Base-by-base conservation (phyloP, 2,888 invertebrate genomes). In the Smittia aterrima region DNA sequence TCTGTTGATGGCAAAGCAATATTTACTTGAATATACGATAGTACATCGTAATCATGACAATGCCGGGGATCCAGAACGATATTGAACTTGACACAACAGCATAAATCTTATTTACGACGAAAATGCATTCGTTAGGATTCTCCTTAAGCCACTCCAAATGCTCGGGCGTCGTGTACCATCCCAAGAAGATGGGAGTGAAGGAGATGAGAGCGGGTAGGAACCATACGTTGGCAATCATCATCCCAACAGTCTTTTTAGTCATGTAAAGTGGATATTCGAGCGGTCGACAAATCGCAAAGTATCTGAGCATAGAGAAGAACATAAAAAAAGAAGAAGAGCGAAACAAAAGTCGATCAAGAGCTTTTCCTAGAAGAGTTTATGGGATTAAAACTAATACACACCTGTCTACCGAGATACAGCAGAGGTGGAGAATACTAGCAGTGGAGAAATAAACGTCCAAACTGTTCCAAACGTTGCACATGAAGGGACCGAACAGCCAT, bases 381-480 rank as follows among this genome's bases (percentile, higher is more conserved):
- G 9, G 32, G 32, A 32, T 32, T 32, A 32, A 32, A 11, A 4
- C 47, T 47, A 16, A n/a, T n/a, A 11, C 47, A 47, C 83, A 87
- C 78, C 88, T 84, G 79, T 93, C 93, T 32, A 93, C 93, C 78
- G 91, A 92, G 79, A 93, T 97, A 82, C 96, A 97, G 82, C 96
- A 96, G 74, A 98, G 84, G 83, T 98, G 96, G 20, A 97, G 85
- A 75, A 97, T 96, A 13, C 95, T 95, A 0, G 95, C 96, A 0
- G 92, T 95, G 78, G 92, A 95, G 81, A 96, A 97, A 80, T 96
- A 94, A 0, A 98, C 97, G 82, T 98, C 97, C 78, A 96, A 86
- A 1, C 96, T 94, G 83, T 96, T 97, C 92, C 96, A 98, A 16
- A 96, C 92, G 82, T 96, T 95, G 83, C 96, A 96, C 92, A 95